Percentiles rank a stretch among this genome's conserved stretches.
phyloP scores from a whole-genome alignment of 2,888 invertebrate species.

The Pristionchus arcanus region DNA sequence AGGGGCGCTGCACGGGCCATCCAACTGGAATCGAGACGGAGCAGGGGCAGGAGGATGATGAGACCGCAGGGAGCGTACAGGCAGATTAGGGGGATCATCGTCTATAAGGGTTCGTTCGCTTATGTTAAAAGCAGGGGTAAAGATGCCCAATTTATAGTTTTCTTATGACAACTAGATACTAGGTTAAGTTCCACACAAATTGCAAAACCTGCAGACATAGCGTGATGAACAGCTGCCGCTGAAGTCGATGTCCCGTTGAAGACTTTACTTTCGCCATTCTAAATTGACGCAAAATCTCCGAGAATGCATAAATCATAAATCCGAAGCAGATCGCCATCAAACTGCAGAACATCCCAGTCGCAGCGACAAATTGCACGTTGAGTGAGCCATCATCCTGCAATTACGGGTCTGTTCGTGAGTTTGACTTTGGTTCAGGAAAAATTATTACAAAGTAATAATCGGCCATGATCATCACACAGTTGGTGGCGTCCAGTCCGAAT shows the following conservation, averaged over 20 bases:
- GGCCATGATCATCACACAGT: neutral
- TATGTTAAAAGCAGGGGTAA: neutral
- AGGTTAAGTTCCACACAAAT: neutral
- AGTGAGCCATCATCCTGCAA: neutral
- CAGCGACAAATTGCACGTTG: neutral
- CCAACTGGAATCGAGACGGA: neutral
- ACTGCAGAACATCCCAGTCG: neutral
- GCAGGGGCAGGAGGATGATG: neutral
- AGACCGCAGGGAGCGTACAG: neutral
- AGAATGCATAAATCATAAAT: neutral
- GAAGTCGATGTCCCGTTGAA: neutral
- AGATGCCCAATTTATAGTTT: too few species aligned
- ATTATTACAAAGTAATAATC: neutral
- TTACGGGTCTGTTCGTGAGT: too few species aligned
- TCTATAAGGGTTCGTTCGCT: neutral
- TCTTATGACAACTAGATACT: too few species aligned
- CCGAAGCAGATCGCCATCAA: neutral
- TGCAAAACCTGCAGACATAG: neutral
- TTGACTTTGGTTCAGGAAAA: too few species aligned
- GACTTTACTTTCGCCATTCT: neutral
- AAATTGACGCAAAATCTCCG: neutral
- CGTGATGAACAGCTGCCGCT: neutral
- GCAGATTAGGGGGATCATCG: neutral
- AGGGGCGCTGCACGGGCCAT: neutral
- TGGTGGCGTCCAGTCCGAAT: neutral